Conservation (phyloP, 2,113 vertebrate genomes). For the Phrynosoma blainvillii region DNA sequence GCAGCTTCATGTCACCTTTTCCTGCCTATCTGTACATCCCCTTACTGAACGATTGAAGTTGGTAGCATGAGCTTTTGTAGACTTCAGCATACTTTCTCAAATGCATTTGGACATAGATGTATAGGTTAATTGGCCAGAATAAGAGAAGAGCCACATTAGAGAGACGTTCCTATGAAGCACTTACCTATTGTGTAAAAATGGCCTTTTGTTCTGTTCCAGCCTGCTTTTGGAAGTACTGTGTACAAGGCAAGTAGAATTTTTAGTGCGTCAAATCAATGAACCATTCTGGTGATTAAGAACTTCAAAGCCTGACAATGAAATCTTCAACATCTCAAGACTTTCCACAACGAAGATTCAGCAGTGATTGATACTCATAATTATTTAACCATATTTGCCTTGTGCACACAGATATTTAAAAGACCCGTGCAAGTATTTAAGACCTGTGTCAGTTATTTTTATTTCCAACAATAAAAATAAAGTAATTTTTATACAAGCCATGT, state of each 20-base stretch:
- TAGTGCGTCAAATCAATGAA: neutral
- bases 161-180: neutral
- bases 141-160: neutral
- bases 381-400: neutral
- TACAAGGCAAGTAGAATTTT: slow-evolving; percentile 24
- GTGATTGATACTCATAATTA: neutral
- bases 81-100: too few species aligned
- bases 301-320: slow-evolving; percentile 24
- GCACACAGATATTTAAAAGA: slow-evolving; percentile 1
- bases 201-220: slow-evolving; percentile 21
- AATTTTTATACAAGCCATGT: slow-evolving; percentile 7
- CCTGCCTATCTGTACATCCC: too few species aligned
- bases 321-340: neutral
- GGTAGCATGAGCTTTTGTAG: too few species aligned
- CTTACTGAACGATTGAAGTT: too few species aligned
- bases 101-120: too few species aligned
- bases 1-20: too few species aligned
- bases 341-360: slow-evolving; percentile 2
- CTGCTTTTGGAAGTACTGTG: slow-evolving; percentile 57
- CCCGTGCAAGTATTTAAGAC: slow-evolving; percentile 24
- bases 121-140: neutral
- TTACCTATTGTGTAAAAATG: neutral
- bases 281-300: slow-evolving; percentile 14
- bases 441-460: slow-evolving; percentile 10
- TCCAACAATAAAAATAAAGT: slow-evolving; percentile 8